Percentiles rank a stretch among this genome's conserved stretches.
Conservation (phyloP, 1,140 invertebrate species). For the Microplitis mediator region DNA sequence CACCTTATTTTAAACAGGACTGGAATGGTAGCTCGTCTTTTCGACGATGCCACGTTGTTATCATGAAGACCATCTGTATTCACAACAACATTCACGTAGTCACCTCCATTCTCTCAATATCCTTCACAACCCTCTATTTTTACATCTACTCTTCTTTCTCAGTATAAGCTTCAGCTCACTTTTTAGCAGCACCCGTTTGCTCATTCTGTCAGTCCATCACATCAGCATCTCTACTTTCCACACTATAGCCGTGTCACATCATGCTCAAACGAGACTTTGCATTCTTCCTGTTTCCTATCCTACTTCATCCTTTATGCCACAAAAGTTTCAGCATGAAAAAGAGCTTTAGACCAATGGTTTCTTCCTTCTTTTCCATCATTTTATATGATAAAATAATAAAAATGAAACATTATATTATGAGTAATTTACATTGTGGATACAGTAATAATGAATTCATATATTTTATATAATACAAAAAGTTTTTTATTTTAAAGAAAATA, state of each 20-base stretch:
- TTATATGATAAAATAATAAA: neutral
- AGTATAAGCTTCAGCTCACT: conserved; percentile 14
- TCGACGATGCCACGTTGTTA: conserved; percentile 18
- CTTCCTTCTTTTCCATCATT: neutral
- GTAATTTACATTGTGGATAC: too few species aligned
- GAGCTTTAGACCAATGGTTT: too few species aligned
- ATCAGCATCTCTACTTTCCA: conserved; percentile 37
- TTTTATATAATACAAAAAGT: too few species aligned
- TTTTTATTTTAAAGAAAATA: neutral
- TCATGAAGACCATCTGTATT: conserved; percentile 39
- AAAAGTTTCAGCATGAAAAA: neutral
- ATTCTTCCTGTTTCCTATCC: conserved; percentile 4
- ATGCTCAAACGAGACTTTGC: neutral
- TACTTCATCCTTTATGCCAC: conserved; percentile 9
- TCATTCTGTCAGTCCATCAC: conserved; percentile 33
- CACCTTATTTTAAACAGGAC: neutral
- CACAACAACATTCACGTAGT: conserved; percentile 30
- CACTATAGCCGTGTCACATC: conserved; percentile 33
- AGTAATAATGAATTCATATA: too few species aligned
- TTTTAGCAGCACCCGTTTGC: conserved; percentile 27
- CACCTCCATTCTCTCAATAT: conserved; percentile 23
- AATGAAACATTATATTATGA: neutral
- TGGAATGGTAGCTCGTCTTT: too few species aligned
- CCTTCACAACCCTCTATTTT: conserved; percentile 7
- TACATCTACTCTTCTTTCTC: neutral